phyloP scores from a whole-genome alignment of 2,113 vertebrate species.

The Acanthisitta chloris region DNA sequence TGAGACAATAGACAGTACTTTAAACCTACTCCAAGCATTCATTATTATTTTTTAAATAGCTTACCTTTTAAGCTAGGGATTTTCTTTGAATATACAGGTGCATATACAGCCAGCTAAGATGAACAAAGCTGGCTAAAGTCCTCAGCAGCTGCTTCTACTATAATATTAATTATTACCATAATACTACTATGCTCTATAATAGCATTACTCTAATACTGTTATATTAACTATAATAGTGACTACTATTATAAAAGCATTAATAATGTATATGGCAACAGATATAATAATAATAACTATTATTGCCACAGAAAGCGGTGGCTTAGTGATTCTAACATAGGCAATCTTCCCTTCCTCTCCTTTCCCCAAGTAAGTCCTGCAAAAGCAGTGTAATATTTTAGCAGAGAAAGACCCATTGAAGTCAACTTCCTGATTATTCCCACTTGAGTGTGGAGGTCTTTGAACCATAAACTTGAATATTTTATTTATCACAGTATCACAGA shows the following conservation, averaged over 20 bases:
- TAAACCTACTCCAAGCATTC: neutral
- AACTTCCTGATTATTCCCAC: neutral
- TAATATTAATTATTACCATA: neutral
- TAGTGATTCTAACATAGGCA: neutral
- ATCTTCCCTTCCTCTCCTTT: neutral
- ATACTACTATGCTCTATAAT: neutral
- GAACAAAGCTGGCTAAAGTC: neutral
- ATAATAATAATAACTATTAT: neutral
- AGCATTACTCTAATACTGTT: neutral
- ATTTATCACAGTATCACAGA: too few relatives aligned
- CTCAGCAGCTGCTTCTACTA: neutral
- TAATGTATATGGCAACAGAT: neutral
- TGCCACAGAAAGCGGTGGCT: neutral
- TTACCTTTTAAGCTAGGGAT: neutral
- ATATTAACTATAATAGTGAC: neutral
- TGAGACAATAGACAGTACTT: neutral
- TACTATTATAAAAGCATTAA: neutral
- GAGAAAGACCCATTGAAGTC: neutral
- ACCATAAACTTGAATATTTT: neutral
- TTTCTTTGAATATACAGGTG: neutral
- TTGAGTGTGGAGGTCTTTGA: neutral
- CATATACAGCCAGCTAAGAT: neutral
- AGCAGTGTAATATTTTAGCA: neutral
- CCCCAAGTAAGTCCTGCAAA: neutral
- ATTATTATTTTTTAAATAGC: neutral